Evolutionary conservation across 2,113 vertebrate genomes (phyloP), one percentile per base, ranked within the genome.

Genomic region (Phalacrocorax aristotelis): DNA sequence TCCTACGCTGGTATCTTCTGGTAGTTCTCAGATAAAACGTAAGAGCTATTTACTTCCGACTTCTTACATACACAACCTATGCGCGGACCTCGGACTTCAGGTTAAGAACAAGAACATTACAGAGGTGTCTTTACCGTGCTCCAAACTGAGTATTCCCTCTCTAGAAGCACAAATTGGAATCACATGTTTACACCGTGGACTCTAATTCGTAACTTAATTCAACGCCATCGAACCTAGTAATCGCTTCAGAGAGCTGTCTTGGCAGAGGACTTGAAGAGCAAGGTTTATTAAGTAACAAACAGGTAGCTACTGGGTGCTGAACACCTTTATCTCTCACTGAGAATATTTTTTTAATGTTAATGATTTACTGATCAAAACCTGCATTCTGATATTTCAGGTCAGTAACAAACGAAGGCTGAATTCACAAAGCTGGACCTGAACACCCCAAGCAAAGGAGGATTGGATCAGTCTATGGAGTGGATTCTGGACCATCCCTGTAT

Each of bases 181-280:
- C 11, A n/a, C 18, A 3, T 4, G 1, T 52, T 81, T 42, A 64
- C 46, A 71, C 40, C 38, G 21, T 4, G 14, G 60, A 19, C 38
- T 74, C 25, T 19, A 40, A 34, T 60, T 80, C 1, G 2, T 13
- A 11, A 68, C 8, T 5, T 22, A 84, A 54, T 27, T 60, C 29
- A 90, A 9, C 23, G 7, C 6, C 18, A 49, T 0, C 5, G 5
- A 72, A 32, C 22, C 23, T 19, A 36, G 26, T 1, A 58, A 61
- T 1, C 61, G 70, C 36, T 62, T 32, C 57, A 38, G 38, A 25
- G 0, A 4, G 20, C 26, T 49, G 26, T 21, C 60, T 51, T 57
- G 60, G 64, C 38, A 64, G 46, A 7, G 10, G 44, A 19, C 10
- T 48, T 42, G 23, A 40, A 87, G 49, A 64, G 46, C n/a, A n/a